These are phyloP conservation scores for Ahaetulla prasina DNA, from an alignment of 2,113 vertebrate genomes.

Conservation along the genomic window DNA sequence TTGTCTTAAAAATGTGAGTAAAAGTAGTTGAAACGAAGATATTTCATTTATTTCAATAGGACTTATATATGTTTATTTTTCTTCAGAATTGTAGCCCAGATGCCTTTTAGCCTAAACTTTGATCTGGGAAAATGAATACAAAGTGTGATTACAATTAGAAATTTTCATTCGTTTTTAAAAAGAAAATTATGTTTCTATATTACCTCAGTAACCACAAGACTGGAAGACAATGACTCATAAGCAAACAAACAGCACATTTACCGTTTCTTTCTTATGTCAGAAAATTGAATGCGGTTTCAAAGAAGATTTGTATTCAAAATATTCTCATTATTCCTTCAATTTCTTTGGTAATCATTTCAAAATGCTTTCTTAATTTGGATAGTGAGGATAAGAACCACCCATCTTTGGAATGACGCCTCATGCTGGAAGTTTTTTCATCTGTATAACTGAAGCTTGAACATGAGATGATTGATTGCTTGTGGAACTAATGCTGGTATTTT, in stretches of 20 bases:
- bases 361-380: constrained; percentile 1
- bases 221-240: not conserved
- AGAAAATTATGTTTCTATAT: not conserved
- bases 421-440: constrained; percentile 21
- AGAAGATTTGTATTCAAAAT: not conserved
- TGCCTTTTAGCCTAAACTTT: not conserved
- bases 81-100: not conserved
- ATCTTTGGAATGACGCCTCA: not conserved
- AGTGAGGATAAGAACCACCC: not conserved
- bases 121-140: not conserved
- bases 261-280: not conserved
- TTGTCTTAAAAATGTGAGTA: not conserved
- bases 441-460: constrained; percentile 15
- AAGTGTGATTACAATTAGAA: not conserved
- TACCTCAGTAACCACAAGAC: not conserved
- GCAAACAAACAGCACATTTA: not conserved
- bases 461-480: constrained; percentile 30
- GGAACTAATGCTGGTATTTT: constrained; percentile 41
- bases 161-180: not conserved
- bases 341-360: not conserved
- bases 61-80: not conserved
- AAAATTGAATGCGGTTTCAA: not conserved
- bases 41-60: not conserved
- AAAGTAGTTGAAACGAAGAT: not conserved
- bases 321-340: not conserved